Evolutionary conservation across 1,140 invertebrate genomes (phyloP), one percentile per base, ranked within the genome.

Genomic region (Galleria mellonella): DNA sequence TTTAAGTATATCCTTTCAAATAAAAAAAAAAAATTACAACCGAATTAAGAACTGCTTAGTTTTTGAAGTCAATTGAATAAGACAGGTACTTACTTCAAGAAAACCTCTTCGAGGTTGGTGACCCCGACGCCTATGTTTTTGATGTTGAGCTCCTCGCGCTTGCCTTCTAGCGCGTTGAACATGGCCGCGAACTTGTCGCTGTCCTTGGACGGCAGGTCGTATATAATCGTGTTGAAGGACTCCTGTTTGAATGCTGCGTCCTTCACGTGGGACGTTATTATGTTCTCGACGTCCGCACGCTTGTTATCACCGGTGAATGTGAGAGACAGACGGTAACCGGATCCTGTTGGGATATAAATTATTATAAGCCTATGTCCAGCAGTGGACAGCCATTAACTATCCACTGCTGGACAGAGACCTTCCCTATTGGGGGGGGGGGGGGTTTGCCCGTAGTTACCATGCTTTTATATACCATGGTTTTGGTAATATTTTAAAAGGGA

Each of bases 51-150:
- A n/a, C n/a, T n/a, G n/a, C 17, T 6, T 23, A 23, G 2, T 6
- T 23, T 23, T 3, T 6, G 2, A 3, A 23, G 6, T 3, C 17
- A 23, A 3, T 23, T 3, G 2, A 23, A 2, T 23, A 3, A 6
- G 17, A 3, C 6, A 28, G 41, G 15, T 32, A 72, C 86, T 83
- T 79, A 94, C 93, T 90, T 94, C 10, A 96, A 69, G 68, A 96
- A 96, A 7, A 97, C 94, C 84, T 96, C 94, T 70, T 97, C 95
- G 62, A 97, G 88, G 0, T 94, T 96, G 6, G 94, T 94, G 1
- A 94, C 89, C 0, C 93, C 93, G 0, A 95, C 90, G 1, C 94
- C 94, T 53, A 94, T 93, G 13, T 91, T 92, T 12, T 89, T 84
- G 33, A 97, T 90, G 0, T 91, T 91, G 4, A 95, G 70, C 23